Conservation (phyloP, 2,113 vertebrate genomes). For the Zosterops lateralis region DNA sequence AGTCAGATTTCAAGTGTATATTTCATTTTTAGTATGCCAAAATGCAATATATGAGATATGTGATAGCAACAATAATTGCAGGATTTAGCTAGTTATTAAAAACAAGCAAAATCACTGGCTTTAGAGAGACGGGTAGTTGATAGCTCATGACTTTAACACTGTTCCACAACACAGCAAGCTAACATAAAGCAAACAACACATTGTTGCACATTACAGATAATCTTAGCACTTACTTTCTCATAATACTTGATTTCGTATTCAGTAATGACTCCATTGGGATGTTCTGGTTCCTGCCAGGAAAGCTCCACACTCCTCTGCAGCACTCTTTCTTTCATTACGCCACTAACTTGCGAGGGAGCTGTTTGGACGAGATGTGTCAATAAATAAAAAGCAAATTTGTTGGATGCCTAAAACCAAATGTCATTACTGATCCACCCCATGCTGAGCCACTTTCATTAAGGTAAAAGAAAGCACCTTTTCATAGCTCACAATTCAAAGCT, state of each 20-base stretch:
- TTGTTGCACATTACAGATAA: constrained; percentile 10
- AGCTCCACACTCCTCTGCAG: constrained; percentile 93
- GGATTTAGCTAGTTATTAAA: background rate
- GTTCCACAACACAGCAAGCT: background rate
- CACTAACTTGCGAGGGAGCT: constrained; percentile 97
- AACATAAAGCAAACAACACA: background rate
- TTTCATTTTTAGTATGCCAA: background rate
- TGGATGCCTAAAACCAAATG: constrained; percentile 73
- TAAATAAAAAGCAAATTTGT: constrained; percentile 74
- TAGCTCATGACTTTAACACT: background rate
- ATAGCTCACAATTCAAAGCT: constrained; percentile 69
- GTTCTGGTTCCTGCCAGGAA: constrained; percentile 97
- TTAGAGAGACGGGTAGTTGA: background rate
- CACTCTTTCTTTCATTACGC: constrained; percentile 94
- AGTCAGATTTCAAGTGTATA: background rate
- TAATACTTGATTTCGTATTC: constrained; percentile 99
- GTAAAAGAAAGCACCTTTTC: constrained; percentile 77
- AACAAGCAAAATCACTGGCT: background rate
- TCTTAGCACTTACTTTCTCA: constrained; percentile 88
- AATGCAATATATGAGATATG: background rate
- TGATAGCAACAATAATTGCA: background rate
- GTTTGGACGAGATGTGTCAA: constrained; percentile 80
- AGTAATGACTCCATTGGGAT: constrained; percentile 98
- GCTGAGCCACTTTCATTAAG: constrained; percentile 76
- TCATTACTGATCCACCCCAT: constrained; percentile 74